phyloP scores from a whole-genome alignment of 2,888 invertebrate species.

The Seira ritae region DNA sequence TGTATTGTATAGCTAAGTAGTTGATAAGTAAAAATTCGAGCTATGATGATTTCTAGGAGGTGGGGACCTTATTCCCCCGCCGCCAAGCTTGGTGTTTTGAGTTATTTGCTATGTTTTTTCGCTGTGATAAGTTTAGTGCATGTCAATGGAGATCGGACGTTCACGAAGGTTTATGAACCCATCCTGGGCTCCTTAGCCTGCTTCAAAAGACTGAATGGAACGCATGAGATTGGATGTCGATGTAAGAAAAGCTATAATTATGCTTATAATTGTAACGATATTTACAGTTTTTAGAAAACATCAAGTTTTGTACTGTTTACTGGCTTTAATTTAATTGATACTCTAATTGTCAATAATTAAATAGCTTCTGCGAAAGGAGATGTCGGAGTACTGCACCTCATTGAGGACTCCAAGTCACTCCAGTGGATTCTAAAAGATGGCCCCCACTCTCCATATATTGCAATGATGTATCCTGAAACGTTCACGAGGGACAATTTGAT shows the following conservation, averaged over 20 bases:
- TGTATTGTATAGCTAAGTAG: no score
- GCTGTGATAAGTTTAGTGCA: not conserved
- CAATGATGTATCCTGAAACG: conserved; percentile 82
- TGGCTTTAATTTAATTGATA: conserved; percentile 28
- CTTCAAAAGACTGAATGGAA: conserved; percentile 93
- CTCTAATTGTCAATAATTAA: no score
- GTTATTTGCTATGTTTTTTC: no score
- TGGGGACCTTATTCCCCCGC: no score
- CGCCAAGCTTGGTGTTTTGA: no score
- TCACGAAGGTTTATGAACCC: conserved; percentile 84
- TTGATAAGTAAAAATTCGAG: no score
- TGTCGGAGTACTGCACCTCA: conserved; percentile 88
- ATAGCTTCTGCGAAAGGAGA: conserved; percentile 86
- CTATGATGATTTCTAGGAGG: no score
- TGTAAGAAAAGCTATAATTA: conserved; percentile 81
- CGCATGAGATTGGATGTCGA: conserved; percentile 95
- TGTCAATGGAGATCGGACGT: no score
- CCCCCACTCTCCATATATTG: conserved; percentile 88
- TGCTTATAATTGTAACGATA: not conserved
- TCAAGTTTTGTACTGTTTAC: conserved; percentile 32
- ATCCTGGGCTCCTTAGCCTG: conserved; percentile 86
- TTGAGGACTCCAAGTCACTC: conserved; percentile 80
- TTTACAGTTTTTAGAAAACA: not conserved
- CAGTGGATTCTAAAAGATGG: conserved; percentile 83
- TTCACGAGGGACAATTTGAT: conserved; percentile 78